phyloP scores from a whole-genome alignment of 2,113 vertebrate genomes.

The Okapia johnstoni region DNA sequence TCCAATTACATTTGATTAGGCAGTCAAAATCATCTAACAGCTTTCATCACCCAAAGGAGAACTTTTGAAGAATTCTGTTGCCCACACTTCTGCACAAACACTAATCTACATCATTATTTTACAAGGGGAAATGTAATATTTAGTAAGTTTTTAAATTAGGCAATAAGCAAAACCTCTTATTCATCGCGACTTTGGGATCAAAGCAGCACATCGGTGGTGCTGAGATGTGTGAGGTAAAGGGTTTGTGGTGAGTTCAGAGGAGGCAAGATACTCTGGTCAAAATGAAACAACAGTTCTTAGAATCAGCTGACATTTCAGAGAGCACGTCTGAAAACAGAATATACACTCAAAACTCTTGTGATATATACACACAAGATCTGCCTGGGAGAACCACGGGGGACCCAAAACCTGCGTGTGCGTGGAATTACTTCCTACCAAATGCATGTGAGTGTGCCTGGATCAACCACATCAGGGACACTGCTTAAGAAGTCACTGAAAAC shows the following conservation, averaged over 20 bases:
- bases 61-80: slow-evolving; percentile 60
- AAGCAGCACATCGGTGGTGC: neutral
- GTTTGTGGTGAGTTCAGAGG: neutral
- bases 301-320: neutral
- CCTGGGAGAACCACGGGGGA: neutral
- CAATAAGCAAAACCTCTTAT: neutral
- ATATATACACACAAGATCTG: neutral
- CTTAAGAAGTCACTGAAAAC: neutral
- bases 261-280: neutral
- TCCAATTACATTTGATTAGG: slow-evolving; percentile 77
- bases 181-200: neutral
- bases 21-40: slow-evolving; percentile 70
- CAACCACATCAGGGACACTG: neutral
- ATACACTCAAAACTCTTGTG: neutral
- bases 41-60: slow-evolving; percentile 58
- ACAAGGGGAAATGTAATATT: slow-evolving; percentile 45
- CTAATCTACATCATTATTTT: slow-evolving; percentile 53
- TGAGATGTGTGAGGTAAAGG: neutral
- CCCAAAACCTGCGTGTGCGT: fast-evolving
- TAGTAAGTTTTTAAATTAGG: neutral
- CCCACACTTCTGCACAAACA: slow-evolving; percentile 21
- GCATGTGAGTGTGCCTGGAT: neutral
- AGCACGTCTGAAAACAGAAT: neutral
- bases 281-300: neutral
- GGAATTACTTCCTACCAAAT: neutral